Base-by-base conservation (phyloP, 2,888 invertebrate genomes). In the Drosophila ezoana region DNA sequence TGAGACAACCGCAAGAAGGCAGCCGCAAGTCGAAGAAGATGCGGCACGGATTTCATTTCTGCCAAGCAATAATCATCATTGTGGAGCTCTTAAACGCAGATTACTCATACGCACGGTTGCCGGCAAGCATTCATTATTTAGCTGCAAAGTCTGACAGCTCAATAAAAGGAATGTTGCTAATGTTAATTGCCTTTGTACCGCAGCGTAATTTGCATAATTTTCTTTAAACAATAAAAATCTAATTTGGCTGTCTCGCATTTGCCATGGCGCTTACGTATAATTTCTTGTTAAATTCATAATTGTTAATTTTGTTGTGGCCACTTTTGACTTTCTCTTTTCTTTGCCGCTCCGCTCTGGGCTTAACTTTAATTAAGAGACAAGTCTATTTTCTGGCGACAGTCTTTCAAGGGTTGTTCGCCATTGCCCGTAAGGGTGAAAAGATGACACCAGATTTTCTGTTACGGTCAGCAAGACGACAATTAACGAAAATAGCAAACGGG, bases 331-430 rank as follows among this genome's bases (percentile, higher is more conserved):
- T 9, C 35, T 56, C 33, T 65, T 76, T 80, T 71, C 54, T 67
- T 67, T 44, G 54, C 35, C 41, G 45, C 69, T 69, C 54, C 53
- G 48, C 45, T 67, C 67, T 47, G 74, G 90, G 91, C 91, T 91
- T 91, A 90, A 90, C 91, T 90, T 90, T 90, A 91, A 91, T 91
- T 91, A 90, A 87, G 83, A 82, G 78, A 72, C 88, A 90, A 91
- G 86, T 76, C 72, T 49, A 48, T 52, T 70, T 67, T 64, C 63
- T 47, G 49, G 35, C 56, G 10, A 33, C 18, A 45, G 32, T 9
- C 23, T 51, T 37, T 16, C 38, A 14, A 49, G 75, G 72, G 67
- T 48, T 67, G 67, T 28, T 54, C 20, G 28, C 11, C 28, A 14
- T 3, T 23, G 2, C 10, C n/a, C 41, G 43, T 20, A 44, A 28